phyloP scores from a whole-genome alignment of 1,140 invertebrate species.

The Atta cephalotes region DNA sequence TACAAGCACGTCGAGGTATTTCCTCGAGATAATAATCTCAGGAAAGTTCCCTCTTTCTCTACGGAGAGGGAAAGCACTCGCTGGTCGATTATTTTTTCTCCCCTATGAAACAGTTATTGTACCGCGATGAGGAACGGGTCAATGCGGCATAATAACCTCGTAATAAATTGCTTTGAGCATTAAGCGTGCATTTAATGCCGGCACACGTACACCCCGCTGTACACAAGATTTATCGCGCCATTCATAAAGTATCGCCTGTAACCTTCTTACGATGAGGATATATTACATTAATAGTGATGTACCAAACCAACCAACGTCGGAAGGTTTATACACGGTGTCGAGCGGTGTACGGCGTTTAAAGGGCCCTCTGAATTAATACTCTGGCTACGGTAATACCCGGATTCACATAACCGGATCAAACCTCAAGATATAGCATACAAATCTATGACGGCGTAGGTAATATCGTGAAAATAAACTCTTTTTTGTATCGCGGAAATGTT shows the following conservation, averaged over 20 bases:
- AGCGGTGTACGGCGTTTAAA: not conserved
- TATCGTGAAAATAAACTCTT: slow-evolving; percentile 27
- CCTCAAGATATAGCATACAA: not conserved
- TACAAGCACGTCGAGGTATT: not conserved
- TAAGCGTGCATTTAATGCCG: slow-evolving; percentile 71
- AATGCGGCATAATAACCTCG: slow-evolving; percentile 67
- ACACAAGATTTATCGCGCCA: slow-evolving; percentile 71
- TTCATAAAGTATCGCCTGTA: slow-evolving; percentile 68
- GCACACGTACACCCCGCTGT: slow-evolving; percentile 47
- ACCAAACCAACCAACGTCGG: slow-evolving; percentile 9
- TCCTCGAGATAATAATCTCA: slow-evolving; percentile 39
- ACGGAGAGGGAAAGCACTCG: slow-evolving; percentile 13
- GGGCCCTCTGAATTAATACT: slow-evolving; percentile 9
- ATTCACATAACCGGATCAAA: slow-evolving; percentile 48
- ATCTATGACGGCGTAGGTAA: not conserved
- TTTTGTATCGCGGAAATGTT: not conserved
- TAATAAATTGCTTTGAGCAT: slow-evolving; percentile 68
- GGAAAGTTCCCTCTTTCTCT: slow-evolving; percentile 26
- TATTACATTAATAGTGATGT: slow-evolving; percentile 49
- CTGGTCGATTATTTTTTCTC: slow-evolving; percentile 34
- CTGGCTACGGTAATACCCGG: not conserved
- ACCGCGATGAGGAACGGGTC: slow-evolving; percentile 39
- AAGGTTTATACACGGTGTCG: slow-evolving; percentile 16
- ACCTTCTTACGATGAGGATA: slow-evolving; percentile 43
- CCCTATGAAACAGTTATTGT: slow-evolving; percentile 41